Percentiles rank a stretch among this genome's conserved stretches.
phyloP scores from a whole-genome alignment of 2,888 invertebrate genomes.

The Synanthedon formicaeformis region DNA sequence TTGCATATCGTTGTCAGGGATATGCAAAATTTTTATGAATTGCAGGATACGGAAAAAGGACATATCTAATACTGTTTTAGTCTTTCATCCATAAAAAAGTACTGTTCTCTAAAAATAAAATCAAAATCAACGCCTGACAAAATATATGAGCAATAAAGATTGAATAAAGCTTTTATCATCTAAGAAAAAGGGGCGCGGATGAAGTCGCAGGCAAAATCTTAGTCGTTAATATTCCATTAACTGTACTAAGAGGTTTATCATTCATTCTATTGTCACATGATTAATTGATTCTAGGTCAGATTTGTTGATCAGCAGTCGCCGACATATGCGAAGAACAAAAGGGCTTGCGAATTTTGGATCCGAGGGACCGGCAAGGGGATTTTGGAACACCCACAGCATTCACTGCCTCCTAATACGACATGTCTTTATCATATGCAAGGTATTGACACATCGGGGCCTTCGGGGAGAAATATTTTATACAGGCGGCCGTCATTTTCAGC shows the following conservation, averaged over 20 bases:
- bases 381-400: conserved; percentile 85
- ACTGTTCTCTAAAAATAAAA: too few relatives aligned
- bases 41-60: too few relatives aligned
- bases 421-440: conserved; percentile 86
- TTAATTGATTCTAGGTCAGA: conserved; percentile 74
- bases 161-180: too few relatives aligned
- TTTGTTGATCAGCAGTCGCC: conserved; percentile 88
- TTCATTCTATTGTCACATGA: conserved; percentile 25
- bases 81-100: too few relatives aligned
- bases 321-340: conserved; percentile 86
- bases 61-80: too few relatives aligned
- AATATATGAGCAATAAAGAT: too few relatives aligned
- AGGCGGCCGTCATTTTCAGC: conserved; percentile 70
- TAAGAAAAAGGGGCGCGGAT: too few relatives aligned
- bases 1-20: neutral
- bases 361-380: conserved; percentile 84
- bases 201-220: neutral
- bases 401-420: conserved; percentile 88
- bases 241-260: conserved; percentile 14
- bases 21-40: too few relatives aligned
- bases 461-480: conserved; percentile 67
- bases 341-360: conserved; percentile 88
- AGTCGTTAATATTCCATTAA: conserved; percentile 17
- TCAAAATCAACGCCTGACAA: too few relatives aligned
- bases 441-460: conserved; percentile 72